Conservation (phyloP, 1,140 invertebrate species). For the Aphelenchoides besseyi region DNA sequence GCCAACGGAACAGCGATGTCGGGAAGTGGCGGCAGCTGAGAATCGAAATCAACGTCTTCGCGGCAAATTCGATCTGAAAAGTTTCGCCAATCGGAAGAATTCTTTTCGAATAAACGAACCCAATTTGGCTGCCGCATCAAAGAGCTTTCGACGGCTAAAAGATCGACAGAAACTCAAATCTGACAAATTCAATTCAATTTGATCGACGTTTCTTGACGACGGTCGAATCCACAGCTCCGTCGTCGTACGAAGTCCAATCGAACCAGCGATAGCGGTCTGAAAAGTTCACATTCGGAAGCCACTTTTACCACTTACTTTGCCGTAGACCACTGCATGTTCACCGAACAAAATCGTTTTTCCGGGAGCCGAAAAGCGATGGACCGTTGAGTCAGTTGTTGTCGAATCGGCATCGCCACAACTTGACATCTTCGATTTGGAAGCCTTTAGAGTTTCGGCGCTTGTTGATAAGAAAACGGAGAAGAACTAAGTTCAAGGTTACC, state of each 20-base stretch:
- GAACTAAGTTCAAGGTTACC: too few species aligned
- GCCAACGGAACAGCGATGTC: slow-evolving; percentile 19
- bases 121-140: slow-evolving; percentile 12
- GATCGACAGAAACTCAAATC: slow-evolving; percentile 13
- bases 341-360: slow-evolving; percentile 94
- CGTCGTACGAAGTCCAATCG: slow-evolving; percentile 76
- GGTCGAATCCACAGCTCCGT: slow-evolving; percentile 10
- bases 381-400: neutral
- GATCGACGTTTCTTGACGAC: neutral
- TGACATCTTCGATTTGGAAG: too few species aligned
- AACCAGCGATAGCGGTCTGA: slow-evolving; percentile 77
- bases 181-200: slow-evolving; percentile 16
- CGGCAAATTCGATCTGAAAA: slow-evolving; percentile 11
- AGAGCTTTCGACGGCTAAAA: neutral
- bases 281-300: slow-evolving; percentile 20
- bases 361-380: slow-evolving; percentile 76
- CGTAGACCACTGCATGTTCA: slow-evolving; percentile 94
- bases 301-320: slow-evolving; percentile 73
- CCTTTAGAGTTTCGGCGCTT: too few species aligned
- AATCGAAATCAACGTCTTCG: neutral
- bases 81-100: too few species aligned
- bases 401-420: neutral
- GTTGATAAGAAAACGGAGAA: too few species aligned
- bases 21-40: slow-evolving; percentile 11
- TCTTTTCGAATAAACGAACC: too few species aligned